Evolutionary conservation across 2,888 invertebrate species (phyloP), one percentile per base, ranked within the genome.

Genomic region (Drosophila yooni): DNA sequence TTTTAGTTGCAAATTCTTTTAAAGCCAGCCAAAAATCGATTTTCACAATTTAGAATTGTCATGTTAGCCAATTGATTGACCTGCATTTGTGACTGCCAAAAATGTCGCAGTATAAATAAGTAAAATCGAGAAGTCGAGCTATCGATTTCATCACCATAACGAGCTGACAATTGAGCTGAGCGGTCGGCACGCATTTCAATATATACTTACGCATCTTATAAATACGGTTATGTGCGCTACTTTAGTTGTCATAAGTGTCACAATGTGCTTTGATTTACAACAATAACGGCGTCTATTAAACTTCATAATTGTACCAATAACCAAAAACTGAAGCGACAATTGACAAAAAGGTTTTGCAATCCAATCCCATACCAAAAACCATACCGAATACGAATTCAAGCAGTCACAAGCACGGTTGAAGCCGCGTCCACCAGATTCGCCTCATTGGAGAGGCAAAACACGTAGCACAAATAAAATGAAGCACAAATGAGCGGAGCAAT

Each of bases 201-300:
- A 66, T 54, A 27, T n/a, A 56, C n/a, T 56, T 63, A 67, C 69
- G 61, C 60, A 81, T 74, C 76, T 34, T 52, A 59, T 66, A 62
- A 58, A 74, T 88, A 91, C 91, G 74, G 91, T 90, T 91, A 88
- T 90, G 81, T 85, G 91, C 81, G 89, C 90, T 83, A 89, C 90
- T 91, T 91, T 83, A 83, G 82, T 85, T 89, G 86, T 83, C 82
- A 85, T 90, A 88, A 88, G 79, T 91, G 89, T 90, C 91, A 91
- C 91, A 83, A 87, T 87, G 84, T 90, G 85, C 76, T 83, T 85
- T 91, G 90, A 91, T 91, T 91, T 90, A 90, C 84, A 91, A 91
- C 81, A 82, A 88, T 89, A 88, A 83, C 81, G 90, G 80, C 85
- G 89, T 77, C 87, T 86, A 87, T 87, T 87, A 89, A 80, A 88